Evolutionary conservation across 2,797 vertebrate genomes (phyloP), one percentile per base, ranked within the genome.

Genomic region (Agapornis canus): DNA sequence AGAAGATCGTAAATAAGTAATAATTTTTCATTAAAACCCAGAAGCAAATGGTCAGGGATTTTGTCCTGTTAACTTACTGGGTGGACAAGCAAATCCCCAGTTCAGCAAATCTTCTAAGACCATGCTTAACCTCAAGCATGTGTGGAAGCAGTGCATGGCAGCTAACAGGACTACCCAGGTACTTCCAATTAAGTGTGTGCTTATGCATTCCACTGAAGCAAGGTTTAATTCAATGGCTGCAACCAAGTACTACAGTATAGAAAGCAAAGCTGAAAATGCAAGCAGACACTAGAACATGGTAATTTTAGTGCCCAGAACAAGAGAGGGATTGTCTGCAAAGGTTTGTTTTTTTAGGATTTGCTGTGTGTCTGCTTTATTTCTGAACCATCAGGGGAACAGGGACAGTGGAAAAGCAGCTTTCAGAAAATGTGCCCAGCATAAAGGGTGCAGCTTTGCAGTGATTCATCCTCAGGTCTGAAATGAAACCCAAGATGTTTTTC

Each of bases 351-450:
- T 94, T 5, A 26, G 96, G 92, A 86, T 59, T 88, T 92, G 91
- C 81, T 93, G 90, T 76, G 84, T 95, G 95, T 91, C 96, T 97
- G 97, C 89, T 97, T 97, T 95, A 93, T 97, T 98, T 97, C 97
- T 95, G 94, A 97, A 83, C 91, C 96, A 91, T 63, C 11, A 0
- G 43, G 80, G 77, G 70, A 95, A 51, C 70, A 77, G 89, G 63
- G 52, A 82, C 77, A 83, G 86, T 96, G 96, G 97, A 97, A 98
- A 97, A 97, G 93, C 87, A 95, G 94, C 65, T 91, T 95, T 96
- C 96, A 94, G 92, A 86, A 94, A 91, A 82, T 26, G 23, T 9
- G 57, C 71, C 94, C 73, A 6, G 59, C 18, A 60, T 35, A 27
- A 88, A 77, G 80, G 96, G 92, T n/a, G 80, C 95, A 90, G 93